Conservation (phyloP, 2,797 vertebrate species). For the Ispidina picta region DNA sequence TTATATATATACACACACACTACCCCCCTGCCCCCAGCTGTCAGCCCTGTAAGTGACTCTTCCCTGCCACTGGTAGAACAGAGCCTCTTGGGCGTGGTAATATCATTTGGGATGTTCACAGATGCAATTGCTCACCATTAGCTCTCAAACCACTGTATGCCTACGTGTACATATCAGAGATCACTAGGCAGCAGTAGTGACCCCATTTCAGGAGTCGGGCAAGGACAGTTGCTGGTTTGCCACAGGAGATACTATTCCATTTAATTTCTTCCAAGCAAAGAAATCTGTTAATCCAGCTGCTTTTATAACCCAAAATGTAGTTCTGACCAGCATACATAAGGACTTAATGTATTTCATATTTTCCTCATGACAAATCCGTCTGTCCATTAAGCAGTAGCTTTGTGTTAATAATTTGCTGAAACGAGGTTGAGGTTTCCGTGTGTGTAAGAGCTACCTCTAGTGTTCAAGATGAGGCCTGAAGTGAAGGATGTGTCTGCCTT, state of each 20-base stretch:
- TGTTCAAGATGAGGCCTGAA: not conserved
- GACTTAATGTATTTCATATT: conserved; percentile 47
- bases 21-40: not conserved
- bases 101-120: not conserved
- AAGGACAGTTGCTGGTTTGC: conserved; percentile 48
- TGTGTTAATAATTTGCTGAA: not conserved
- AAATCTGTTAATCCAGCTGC: conserved; percentile 36
- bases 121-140: not conserved
- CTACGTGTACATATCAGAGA: not conserved
- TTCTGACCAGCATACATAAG: conserved; percentile 14
- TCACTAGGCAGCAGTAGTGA: conserved; percentile 45
- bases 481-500: not conserved
- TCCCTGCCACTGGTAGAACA: not conserved
- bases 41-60: not conserved
- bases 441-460: conserved; percentile 65
- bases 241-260: not conserved
- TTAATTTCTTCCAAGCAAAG: conserved; percentile 44
- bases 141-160: not conserved
- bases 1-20: not conserved
- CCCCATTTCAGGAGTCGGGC: conserved; percentile 59
- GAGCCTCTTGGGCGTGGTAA: fast-evolving
- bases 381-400: not conserved
- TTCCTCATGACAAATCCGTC: conserved; percentile 16
- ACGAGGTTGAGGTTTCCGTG: not conserved
- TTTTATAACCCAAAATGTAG: conserved; percentile 37